Conservation (phyloP, 2,113 vertebrate genomes). For the Sander lucioperca region DNA sequence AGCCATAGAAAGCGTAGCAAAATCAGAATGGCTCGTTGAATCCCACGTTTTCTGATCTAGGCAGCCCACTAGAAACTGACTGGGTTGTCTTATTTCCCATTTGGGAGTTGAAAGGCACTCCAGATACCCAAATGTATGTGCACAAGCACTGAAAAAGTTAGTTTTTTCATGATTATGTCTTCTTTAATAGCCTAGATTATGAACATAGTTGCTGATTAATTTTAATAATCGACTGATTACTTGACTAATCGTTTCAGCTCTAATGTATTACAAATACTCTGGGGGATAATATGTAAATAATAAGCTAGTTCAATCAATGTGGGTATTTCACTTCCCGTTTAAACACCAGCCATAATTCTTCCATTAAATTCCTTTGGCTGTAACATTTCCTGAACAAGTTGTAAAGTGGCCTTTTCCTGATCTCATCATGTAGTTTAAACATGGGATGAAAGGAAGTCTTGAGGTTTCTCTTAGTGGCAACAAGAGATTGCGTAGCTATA, state of each 20-base stretch:
- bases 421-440: conserved; percentile 16
- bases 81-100: too few species aligned
- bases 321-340: not conserved
- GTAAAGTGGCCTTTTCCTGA: not conserved
- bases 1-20: too few species aligned
- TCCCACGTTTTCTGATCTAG: too few species aligned
- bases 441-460: not conserved
- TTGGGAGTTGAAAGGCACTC: too few species aligned
- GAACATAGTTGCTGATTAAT: not conserved
- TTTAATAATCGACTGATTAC: not conserved
- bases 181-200: too few species aligned
- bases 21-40: too few species aligned
- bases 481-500: conserved; percentile 3
- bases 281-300: not conserved
- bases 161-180: too few species aligned
- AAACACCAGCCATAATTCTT: not conserved
- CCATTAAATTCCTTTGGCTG: not conserved
- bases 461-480: not conserved
- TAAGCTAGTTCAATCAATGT: not conserved
- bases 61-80: too few species aligned
- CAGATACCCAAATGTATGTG: too few species aligned
- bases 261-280: not conserved
- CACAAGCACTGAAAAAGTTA: too few species aligned
- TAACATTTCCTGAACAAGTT: not conserved
- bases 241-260: not conserved